These are phyloP conservation scores for Listronotus oregonensis DNA, from an alignment of 1,140 invertebrate genomes.

Conservation along the genomic window DNA sequence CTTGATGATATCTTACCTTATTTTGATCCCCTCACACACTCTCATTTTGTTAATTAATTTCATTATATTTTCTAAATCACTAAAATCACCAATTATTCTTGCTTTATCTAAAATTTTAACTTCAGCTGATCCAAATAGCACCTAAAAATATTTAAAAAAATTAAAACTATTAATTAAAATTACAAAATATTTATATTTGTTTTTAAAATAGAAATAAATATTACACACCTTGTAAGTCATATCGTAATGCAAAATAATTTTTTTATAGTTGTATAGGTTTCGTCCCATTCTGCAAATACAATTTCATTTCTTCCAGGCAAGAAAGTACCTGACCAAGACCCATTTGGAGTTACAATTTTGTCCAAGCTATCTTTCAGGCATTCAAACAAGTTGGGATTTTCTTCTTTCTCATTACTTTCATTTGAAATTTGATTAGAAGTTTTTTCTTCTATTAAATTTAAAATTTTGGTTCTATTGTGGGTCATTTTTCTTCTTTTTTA, in stretches of 20 bases:
- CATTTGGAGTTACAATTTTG: not conserved
- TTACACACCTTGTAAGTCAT: not conserved
- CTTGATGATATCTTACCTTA: too few species aligned
- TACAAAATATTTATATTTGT: too few species aligned
- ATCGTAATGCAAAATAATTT: not conserved
- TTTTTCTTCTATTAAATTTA: too few species aligned
- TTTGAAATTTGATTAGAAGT: too few species aligned
- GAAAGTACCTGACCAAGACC: not conserved
- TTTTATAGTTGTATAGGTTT: not conserved
- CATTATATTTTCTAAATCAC: not conserved
- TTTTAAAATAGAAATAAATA: not conserved
- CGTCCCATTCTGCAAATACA: conserved; percentile 1
- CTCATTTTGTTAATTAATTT: too few species aligned
- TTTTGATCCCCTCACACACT: too few species aligned
- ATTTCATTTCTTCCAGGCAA: not conserved
- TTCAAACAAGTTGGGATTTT: not conserved
- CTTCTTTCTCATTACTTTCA: too few species aligned
- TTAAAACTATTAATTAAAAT: too few species aligned
- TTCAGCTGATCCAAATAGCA: too few species aligned
- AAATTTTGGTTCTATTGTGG: too few species aligned
- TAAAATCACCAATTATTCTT: not conserved
- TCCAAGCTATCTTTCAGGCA: not conserved
- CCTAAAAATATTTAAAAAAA: too few species aligned
- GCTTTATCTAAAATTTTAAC: not conserved
- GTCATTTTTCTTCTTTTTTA: too few species aligned